These are phyloP conservation scores for Trichoplusia ni DNA, from an alignment of 1,140 invertebrate species.

Conservation along the genomic window DNA sequence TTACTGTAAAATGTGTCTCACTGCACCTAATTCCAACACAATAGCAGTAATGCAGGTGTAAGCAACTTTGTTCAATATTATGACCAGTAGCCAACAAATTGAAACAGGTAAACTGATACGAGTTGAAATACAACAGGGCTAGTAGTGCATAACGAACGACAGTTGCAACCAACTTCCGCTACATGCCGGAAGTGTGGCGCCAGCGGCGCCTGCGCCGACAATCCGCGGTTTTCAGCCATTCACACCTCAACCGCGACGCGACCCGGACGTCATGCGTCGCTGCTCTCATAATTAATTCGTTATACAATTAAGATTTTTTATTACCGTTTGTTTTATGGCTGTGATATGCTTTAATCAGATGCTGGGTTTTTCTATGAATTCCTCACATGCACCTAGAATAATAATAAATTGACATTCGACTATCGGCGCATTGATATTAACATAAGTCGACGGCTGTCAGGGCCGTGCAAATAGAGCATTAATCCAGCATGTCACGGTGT, in stretches of 20 bases:
- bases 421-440: constrained; percentile 14
- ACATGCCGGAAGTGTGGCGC: constrained; percentile 65
- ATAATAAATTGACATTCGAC: constrained; percentile 29
- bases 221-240: constrained; percentile 51
- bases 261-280: constrained; percentile 62
- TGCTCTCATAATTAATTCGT: constrained; percentile 50
- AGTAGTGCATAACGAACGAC: constrained; percentile 61
- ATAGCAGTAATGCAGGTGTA: constrained; percentile 13
- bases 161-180: constrained; percentile 71
- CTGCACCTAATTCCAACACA: too few relatives aligned
- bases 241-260: constrained; percentile 47
- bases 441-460: constrained; percentile 30
- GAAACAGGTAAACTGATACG: constrained; percentile 49
- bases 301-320: constrained; percentile 25
- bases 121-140: constrained; percentile 39
- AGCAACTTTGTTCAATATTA: constrained; percentile 22
- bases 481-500: constrained; percentile 47
- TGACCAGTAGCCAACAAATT: constrained; percentile 32
- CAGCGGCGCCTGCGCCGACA: constrained; percentile 52
- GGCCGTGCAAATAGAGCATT: constrained; percentile 50
- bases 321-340: constrained; percentile 13
- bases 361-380: neutral
- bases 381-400: neutral
- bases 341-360: neutral
- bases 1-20: neutral